These are phyloP conservation scores for Avahi laniger DNA, from an alignment of 2,797 vertebrate genomes.

Conservation along the genomic window DNA sequence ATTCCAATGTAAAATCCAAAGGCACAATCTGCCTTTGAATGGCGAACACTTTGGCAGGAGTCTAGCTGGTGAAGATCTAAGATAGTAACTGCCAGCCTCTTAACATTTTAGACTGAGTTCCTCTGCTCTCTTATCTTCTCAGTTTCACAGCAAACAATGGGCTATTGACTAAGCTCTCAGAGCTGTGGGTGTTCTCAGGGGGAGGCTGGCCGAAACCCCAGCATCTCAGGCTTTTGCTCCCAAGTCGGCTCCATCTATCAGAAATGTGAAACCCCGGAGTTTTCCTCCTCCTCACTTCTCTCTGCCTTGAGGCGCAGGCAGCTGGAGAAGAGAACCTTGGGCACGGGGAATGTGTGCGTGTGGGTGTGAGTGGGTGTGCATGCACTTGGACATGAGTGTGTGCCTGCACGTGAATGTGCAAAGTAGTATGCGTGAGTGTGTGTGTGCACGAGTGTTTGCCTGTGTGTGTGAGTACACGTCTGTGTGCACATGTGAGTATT, in stretches of 20 bases:
- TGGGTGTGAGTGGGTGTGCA: not conserved
- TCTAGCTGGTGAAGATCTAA: slow-evolving; percentile 36
- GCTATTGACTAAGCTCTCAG: slow-evolving; percentile 57
- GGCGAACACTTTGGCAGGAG: slow-evolving; percentile 33
- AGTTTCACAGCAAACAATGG: slow-evolving; percentile 64
- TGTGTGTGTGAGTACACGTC: not conserved
- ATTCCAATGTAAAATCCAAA: not conserved
- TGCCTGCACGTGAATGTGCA: not conserved
- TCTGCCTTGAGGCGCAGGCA: not conserved
- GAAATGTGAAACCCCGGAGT: slow-evolving; percentile 19
- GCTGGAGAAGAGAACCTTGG: not conserved
- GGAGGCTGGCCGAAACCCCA: not conserved
- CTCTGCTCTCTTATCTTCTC: slow-evolving; percentile 62
- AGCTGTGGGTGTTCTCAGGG: slow-evolving; percentile 65
- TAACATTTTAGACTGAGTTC: slow-evolving; percentile 54
- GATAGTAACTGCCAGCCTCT: slow-evolving; percentile 46
- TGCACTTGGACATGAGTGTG: too few species aligned
- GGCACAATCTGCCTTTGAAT: slow-evolving; percentile 40
- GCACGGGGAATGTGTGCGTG: not conserved
- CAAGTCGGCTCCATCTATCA: not conserved
- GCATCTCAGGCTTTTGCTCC: slow-evolving; percentile 22
- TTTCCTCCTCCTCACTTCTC: not conserved
- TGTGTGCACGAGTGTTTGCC: too few species aligned
- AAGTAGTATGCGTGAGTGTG: not conserved
- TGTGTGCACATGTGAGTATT: not conserved